These are phyloP conservation scores for Scomberomorus guttatus DNA, from an alignment of 2,797 vertebrate genomes.

Conservation along the genomic window DNA sequence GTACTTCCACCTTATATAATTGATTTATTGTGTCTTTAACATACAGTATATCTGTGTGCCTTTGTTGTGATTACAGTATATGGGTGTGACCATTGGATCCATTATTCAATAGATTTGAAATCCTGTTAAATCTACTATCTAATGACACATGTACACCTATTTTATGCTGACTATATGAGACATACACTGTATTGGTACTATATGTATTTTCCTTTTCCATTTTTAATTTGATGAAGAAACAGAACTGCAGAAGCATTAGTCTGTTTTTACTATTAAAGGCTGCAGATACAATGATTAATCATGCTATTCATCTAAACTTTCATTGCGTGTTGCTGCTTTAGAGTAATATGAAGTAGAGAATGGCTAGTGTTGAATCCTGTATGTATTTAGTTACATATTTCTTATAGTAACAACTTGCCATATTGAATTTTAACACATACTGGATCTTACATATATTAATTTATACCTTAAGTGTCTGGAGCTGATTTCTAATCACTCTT, in stretches of 20 bases:
- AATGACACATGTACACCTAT: background rate
- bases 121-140: background rate
- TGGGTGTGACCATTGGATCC: background rate
- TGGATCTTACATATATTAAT: background rate
- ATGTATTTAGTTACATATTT: background rate
- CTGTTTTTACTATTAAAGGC: background rate
- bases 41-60: background rate
- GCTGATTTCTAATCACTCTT: background rate
- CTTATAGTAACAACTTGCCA: background rate
- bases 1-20: background rate
- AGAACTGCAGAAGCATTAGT: background rate
- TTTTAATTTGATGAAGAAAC: background rate
- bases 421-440: background rate
- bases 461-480: background rate
- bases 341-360: background rate
- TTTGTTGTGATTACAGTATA: background rate
- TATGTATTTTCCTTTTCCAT: background rate
- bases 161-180: background rate
- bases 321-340: too few species aligned
- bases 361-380: background rate
- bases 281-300: background rate
- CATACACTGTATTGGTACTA: too few species aligned
- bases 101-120: background rate
- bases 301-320: too few species aligned
- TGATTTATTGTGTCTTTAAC: background rate